These are phyloP conservation scores for Colinus virginianus DNA, from an alignment of 2,113 vertebrate species.

Conservation along the genomic window DNA sequence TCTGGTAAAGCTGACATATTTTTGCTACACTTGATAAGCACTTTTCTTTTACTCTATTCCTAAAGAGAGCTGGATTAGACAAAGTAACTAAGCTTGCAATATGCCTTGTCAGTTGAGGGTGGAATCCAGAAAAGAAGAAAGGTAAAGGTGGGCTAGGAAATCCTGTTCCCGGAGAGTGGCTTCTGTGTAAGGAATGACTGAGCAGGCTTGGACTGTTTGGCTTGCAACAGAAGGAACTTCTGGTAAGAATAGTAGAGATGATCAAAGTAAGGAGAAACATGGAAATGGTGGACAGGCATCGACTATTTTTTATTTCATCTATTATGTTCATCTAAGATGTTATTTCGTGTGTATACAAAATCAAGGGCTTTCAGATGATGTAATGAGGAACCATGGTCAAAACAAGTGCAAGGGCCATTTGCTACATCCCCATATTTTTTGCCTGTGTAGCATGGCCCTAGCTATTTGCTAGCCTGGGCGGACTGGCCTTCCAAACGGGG, in stretches of 20 bases:
- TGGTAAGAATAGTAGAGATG: neutral
- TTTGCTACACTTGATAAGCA: neutral
- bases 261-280: neutral
- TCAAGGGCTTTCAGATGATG: neutral
- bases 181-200: neutral
- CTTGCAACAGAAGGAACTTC: neutral
- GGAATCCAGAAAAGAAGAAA: neutral
- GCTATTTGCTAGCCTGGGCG: too few species aligned
- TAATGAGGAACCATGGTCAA: neutral
- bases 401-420: neutral
- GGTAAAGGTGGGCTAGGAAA: neutral
- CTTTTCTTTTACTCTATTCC: fast-evolving
- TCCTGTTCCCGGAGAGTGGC: neutral
- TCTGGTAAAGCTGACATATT: neutral
- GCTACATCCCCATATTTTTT: too few species aligned
- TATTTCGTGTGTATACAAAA: neutral
- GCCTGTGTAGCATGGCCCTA: too few species aligned
- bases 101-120: neutral
- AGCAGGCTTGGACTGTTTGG: neutral
- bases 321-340: neutral
- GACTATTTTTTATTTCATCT: neutral
- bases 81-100: neutral
- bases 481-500: too few species aligned
- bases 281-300: neutral
- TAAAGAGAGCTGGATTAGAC: neutral